Conservation (phyloP, 2,113 vertebrate species). For the Salvelinus alpinus region DNA sequence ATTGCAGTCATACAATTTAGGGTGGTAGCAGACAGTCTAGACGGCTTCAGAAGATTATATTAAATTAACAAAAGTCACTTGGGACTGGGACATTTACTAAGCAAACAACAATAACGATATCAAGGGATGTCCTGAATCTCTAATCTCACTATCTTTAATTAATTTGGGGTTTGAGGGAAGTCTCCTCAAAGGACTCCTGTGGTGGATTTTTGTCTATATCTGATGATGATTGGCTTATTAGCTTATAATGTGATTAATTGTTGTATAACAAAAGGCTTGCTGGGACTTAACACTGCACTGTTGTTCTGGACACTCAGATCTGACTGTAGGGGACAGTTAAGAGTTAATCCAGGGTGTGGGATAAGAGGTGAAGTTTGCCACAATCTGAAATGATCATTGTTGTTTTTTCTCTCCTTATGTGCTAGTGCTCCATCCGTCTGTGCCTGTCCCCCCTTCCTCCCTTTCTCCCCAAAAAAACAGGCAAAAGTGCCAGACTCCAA, state of each 20-base stretch:
- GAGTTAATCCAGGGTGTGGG: not conserved
- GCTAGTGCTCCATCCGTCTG: conserved; percentile 31
- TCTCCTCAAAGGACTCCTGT: not conserved
- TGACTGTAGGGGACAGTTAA: not conserved
- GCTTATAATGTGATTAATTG: not conserved
- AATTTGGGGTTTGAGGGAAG: not conserved
- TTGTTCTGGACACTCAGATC: not conserved
- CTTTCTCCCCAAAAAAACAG: conserved; percentile 43
- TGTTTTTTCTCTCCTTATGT: conserved; percentile 18
- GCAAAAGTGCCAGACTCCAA: conserved; percentile 27
- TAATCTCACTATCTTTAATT: not conserved
- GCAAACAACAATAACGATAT: conserved; percentile 4
- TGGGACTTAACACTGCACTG: not conserved
- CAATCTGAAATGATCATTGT: not conserved
- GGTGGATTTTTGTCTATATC: not conserved
- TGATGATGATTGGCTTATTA: not conserved
- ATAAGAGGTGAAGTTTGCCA: not conserved
- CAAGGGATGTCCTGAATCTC: not conserved
- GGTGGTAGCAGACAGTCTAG: too few species aligned
- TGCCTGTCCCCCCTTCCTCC: conserved; percentile 1
- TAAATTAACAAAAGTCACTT: too few species aligned
- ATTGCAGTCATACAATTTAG: too few species aligned
- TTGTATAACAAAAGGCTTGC: not conserved
- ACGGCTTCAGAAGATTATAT: too few species aligned
- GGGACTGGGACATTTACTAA: not conserved